Conservation (phyloP, 2,888 invertebrate species). For the Fissipunctia ypsillon region DNA sequence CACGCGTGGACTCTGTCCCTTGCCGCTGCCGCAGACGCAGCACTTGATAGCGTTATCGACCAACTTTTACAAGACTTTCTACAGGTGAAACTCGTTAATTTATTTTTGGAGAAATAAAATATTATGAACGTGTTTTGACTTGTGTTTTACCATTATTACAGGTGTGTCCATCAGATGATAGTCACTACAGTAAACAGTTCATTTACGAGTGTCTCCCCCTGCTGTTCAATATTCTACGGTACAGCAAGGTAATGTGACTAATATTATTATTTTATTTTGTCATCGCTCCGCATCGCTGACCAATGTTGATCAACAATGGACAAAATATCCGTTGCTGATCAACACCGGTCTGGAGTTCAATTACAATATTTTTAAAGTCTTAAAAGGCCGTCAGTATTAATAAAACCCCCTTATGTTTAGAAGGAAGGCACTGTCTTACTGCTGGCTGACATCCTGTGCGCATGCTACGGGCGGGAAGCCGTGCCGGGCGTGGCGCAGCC, state of each 20-base stretch:
- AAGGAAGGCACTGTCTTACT: conserved; percentile 97
- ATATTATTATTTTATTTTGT: neutral
- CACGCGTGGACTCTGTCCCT: conserved; percentile 98
- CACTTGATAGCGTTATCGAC: conserved; percentile 96
- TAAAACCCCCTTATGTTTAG: conserved; percentile 82
- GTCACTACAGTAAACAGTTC: conserved; percentile 95
- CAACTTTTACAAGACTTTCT: conserved; percentile 97
- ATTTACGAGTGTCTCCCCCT: conserved; percentile 97
- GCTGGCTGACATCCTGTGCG: conserved; percentile 96
- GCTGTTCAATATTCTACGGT: conserved; percentile 96
- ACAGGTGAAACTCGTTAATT: conserved; percentile 85
- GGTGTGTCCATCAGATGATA: conserved; percentile 96
- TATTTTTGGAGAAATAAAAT: neutral
- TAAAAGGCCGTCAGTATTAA: conserved; percentile 8
- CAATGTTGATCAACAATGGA: too few relatives aligned
- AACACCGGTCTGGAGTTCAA: neutral
- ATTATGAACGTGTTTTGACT: neutral
- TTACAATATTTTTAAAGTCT: neutral
- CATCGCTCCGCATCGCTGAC: too few relatives aligned
- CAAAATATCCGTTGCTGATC: neutral
- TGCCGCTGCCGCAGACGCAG: conserved; percentile 95
- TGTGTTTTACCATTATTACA: conserved; percentile 61
- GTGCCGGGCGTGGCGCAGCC: conserved; percentile 91
- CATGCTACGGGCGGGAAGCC: conserved; percentile 96
- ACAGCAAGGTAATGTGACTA: conserved; percentile 93